Evolutionary conservation across 2,888 invertebrate genomes (phyloP).

Genomic region (Neoscelio sp.): DNA sequence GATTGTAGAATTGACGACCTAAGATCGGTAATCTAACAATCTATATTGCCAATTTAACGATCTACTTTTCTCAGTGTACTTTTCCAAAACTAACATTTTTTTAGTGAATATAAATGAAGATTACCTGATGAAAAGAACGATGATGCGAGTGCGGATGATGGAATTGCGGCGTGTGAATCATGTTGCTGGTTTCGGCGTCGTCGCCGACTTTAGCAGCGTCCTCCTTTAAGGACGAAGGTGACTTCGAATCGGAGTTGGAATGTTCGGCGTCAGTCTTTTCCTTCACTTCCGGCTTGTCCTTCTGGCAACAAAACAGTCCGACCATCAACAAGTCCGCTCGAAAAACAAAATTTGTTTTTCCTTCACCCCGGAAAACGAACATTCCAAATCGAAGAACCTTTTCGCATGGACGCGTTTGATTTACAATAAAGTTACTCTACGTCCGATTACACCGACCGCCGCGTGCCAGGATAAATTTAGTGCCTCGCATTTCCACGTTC

Average conservation of each 20-base stretch:
- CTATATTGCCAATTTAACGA: no score
- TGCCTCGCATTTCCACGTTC: constrained; percentile 20
- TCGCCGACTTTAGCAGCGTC: constrained; percentile 80
- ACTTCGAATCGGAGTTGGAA: constrained; percentile 72
- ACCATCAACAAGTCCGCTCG: constrained; percentile 11
- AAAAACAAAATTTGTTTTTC: constrained; percentile 1
- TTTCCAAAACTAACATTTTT: not conserved
- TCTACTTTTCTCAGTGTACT: no score
- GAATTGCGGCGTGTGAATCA: constrained; percentile 87
- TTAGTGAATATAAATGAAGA: constrained; percentile 69
- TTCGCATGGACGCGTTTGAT: constrained; percentile 20
- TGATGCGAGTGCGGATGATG: constrained; percentile 86
- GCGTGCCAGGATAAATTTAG: constrained; percentile 40
- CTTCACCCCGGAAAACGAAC: not conserved
- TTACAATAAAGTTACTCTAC: constrained; percentile 8
- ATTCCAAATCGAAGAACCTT: not conserved
- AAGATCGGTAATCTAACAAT: no score
- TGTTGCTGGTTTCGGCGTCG: constrained; percentile 84
- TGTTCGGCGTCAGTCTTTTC: constrained; percentile 73
- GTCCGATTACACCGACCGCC: constrained; percentile 9
- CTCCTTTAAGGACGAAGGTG: constrained; percentile 75
- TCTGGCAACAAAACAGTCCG: constrained; percentile 68
- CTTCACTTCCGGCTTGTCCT: constrained; percentile 74
- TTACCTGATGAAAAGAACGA: constrained; percentile 87
- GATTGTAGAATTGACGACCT: no score